A percentile compares a stretch with the other conserved stretches of the same genome.
phyloP scores from a whole-genome alignment of 2,797 vertebrate species.

The Heliangelus exortis region DNA sequence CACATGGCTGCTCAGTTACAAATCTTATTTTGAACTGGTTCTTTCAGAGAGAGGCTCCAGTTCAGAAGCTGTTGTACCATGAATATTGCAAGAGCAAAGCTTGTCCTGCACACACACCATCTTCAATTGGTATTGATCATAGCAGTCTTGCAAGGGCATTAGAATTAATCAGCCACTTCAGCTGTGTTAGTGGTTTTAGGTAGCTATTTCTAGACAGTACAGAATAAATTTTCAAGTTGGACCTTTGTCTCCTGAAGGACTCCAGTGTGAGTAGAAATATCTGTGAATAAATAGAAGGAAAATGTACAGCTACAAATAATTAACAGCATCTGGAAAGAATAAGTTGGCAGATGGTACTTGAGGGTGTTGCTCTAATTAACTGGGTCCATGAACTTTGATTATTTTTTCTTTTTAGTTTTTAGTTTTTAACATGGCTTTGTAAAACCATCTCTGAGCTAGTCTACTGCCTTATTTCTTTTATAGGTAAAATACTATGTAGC shows the following conservation, averaged over 20 bases:
- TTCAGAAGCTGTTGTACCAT: conserved; percentile 71
- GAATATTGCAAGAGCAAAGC: conserved; percentile 76
- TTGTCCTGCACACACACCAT: conserved; percentile 30
- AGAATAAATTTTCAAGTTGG: background rate
- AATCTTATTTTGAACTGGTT: conserved; percentile 76
- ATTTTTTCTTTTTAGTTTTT: background rate
- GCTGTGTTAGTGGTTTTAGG: background rate
- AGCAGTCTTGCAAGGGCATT: background rate
- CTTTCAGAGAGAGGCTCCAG: conserved; percentile 45
- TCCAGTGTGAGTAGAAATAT: background rate
- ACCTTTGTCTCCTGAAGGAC: background rate
- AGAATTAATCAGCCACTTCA: conserved; percentile 29
- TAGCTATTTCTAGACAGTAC: background rate
- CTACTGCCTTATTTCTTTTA: background rate
- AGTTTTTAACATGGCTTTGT: background rate
- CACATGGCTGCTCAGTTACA: conserved; percentile 63
- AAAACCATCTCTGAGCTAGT: background rate
- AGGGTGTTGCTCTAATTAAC: conserved; percentile 20
- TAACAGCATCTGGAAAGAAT: background rate
- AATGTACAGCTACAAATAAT: background rate
- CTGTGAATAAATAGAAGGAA: background rate
- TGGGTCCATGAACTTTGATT: background rate
- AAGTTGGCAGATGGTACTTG: background rate
- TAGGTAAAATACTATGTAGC: background rate
- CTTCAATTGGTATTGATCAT: conserved; percentile 81